phyloP scores from a whole-genome alignment of 2,888 invertebrate genomes.

The Eugnorisma glareosa region DNA sequence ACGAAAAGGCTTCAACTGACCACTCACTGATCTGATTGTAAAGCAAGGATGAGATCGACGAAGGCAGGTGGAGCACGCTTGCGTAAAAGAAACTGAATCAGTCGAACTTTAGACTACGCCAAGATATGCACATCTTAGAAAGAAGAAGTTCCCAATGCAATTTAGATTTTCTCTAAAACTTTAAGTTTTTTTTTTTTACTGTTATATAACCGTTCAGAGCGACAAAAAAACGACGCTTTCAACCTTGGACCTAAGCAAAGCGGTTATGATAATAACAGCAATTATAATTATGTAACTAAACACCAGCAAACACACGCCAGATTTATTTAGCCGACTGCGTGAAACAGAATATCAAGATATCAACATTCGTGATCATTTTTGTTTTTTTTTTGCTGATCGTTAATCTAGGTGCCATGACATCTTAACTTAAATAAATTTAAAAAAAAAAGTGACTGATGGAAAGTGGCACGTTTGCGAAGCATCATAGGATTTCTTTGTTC shows the following conservation, averaged over 20 bases:
- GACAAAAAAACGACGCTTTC: neutral
- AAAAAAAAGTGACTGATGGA: too few relatives aligned
- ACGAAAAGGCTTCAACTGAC: neutral
- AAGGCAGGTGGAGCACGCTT: neutral
- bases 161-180: neutral
- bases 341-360: conserved; percentile 11
- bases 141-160: neutral
- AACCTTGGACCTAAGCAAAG: conserved; percentile 14
- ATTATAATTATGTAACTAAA: conserved; percentile 32
- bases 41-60: neutral
- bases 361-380: neutral
- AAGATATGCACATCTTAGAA: neutral
- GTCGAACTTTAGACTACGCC: neutral
- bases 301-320: conserved; percentile 2
- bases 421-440: too few relatives aligned
- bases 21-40: neutral
- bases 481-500: neutral
- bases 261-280: conserved; percentile 26
- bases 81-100: neutral
- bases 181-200: neutral
- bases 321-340: neutral
- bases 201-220: neutral
- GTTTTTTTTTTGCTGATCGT: neutral
- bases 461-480: neutral
- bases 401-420: neutral